Base-by-base conservation (phyloP, 2,797 vertebrate species). In the Natrix natrix region DNA sequence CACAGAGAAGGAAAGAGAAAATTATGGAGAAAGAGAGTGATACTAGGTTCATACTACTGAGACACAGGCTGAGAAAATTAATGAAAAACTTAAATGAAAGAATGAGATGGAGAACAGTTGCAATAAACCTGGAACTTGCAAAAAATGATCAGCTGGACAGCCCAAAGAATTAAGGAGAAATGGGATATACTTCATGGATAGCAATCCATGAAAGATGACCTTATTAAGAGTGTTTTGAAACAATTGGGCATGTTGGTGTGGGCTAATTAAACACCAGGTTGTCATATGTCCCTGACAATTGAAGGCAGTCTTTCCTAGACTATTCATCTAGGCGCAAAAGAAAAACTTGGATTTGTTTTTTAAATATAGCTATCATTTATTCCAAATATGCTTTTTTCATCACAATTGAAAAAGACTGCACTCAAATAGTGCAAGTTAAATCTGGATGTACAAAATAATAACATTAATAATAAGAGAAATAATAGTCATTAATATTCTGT, bases 211-310 rank as follows among this genome's bases (percentile, higher is more conserved):
- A 54, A 90, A 74, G 59, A 78, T 4, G 4, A 43, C 32, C 6
- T 54, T 37, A 83, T 89, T 57, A 78, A n/a, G 59, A 74, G 20
- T 20, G 61, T 59, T 52, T 59, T 52, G 28, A 92, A 92, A 43
- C 87, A 78, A 54, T 48, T 54, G 69, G 57, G 63, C 32, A 54
- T 83, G 22, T 55, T 24, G n/a, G 8, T 55, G 17, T 92, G 28
- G 74, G 74, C 86, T 90, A 92, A 90, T 90, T 63, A 90, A 92
- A 63, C 17, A 89, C 28, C 66, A 89, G 32, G 43, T 56, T 89
- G 66, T 89, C 56, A 69, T 26, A 26, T 54, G 3, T 56, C 61
- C 69, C 32, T 92, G 61, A 86, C 56, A 74, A 48, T 17, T 74
- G 26, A 93, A 83, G 6, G 22, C 86, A 74, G 37, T 32, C 26